phyloP scores from a whole-genome alignment of 2,113 vertebrate genomes.

The Eublepharis macularius region DNA sequence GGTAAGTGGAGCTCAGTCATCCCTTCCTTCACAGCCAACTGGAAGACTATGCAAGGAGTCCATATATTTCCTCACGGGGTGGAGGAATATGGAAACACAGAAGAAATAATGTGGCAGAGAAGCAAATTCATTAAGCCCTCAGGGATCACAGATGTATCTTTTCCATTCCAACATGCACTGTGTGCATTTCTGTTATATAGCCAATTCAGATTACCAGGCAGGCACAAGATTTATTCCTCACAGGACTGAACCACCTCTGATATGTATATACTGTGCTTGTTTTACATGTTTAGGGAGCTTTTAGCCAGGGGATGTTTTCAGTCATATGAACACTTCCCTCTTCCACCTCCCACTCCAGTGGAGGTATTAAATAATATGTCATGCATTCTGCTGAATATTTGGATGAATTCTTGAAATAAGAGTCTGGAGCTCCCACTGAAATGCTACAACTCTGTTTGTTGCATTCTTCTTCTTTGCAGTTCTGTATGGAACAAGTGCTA shows the following conservation, averaged over 20 bases:
- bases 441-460: not conserved
- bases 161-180: not conserved
- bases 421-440: not conserved
- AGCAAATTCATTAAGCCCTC: not conserved
- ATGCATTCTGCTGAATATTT: not conserved
- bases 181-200: not conserved
- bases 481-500: constrained; percentile 86
- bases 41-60: not conserved
- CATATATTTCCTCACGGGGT: not conserved
- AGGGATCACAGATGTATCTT: not conserved
- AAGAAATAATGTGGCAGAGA: not conserved
- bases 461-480: constrained; percentile 60
- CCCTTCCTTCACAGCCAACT: not conserved
- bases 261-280: not conserved
- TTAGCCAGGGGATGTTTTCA: not conserved
- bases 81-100: not conserved
- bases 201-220: not conserved
- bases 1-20: constrained; percentile 67
- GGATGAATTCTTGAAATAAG: not conserved
- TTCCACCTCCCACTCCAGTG: not conserved
- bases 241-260: not conserved
- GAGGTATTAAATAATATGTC: not conserved
- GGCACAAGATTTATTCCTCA: not conserved
- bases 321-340: too few species aligned
- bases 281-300: not conserved